Evolutionary conservation across 2,888 invertebrate genomes (phyloP), one percentile per base, ranked within the genome.

Genomic region (Brachylomia viminalis): DNA sequence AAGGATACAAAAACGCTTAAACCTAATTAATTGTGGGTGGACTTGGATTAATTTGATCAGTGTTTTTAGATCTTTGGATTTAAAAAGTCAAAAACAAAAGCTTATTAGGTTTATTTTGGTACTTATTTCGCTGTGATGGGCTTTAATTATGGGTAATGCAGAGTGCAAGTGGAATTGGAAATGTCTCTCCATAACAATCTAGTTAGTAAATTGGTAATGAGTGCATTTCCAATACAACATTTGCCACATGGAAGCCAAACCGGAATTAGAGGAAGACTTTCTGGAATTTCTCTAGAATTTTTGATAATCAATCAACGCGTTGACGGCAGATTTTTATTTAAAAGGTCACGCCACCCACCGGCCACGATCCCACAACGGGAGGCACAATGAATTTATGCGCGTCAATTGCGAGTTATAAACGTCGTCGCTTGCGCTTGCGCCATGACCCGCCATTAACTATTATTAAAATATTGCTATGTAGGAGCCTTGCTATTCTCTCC

Each of bases 381-480:
- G 94, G 92, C 92, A 90, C 90, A 92, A 94, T 94, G 94, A 94
- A 95, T 95, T 93, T 93, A 94, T 94, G 92, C 92, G 94, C 92
- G 94, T 95, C 95, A 94, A 95, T 95, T 91, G 92, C 92, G 91
- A 94, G 95, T 95, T 95, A 95, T 95, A 95, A 94, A 95, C 95
- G 94, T 95, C 94, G 94, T 91, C 94, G 94, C 93, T 90, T 90
- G 93, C 92, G 93, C 93, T 92, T 92, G 92, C 92, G 92, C 93
- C 85, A 92, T 95, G 95, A 95, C 95, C 95, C 90, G 91, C 94
- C 95, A 96, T 96, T 95, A 96, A 96, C 95, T 94, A 96, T 95
- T 96, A 96, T 95, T 96, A 96, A 96, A 95, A 96, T 96, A 96
- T 96, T 94, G 93, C 95, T 93, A 92, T 93, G 95, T 95, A 94